Evolutionary conservation across 2,113 vertebrate genomes (phyloP), one percentile per base, ranked within the genome.

Genomic region (Calyptomena viridis): DNA sequence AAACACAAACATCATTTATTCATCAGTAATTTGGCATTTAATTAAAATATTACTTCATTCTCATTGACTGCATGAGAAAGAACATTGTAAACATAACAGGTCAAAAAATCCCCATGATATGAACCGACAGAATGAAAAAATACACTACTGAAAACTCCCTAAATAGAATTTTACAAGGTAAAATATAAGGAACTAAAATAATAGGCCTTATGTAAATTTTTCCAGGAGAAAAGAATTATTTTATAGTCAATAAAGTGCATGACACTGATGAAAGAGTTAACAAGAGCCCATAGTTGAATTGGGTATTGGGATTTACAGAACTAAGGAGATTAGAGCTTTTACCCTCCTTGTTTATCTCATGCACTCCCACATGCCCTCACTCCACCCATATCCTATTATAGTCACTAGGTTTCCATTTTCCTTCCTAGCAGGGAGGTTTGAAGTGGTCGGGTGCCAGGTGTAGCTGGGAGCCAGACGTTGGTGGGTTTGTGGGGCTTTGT

Each of bases 1-100:
- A 88, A 79, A 91, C 56, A 94, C 42, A 94, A 96, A 89, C 74
- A 96, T 53, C 53, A 92, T 93, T 94, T 94, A 95, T 95, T 97
- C 53, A 87, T 93, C 85, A 93, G 87, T 92, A 87, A 95, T 81
- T 62, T 71, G 37, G 27, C 52, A 33, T 96, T 96, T 95, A 94
- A 97, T 97, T 95, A 90, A 96, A 94, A 94, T 74, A 91, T 59
- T 49, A 84, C 37, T 91, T 33, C 62, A 31, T 89, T 93, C 20
- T 89, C 44, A 50, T 33, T 78, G 58, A 59, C 11, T 71, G 55
- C 53, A 33, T 89, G 83, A 62, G 23, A 67, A 95, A 89, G 22
- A 64, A 8, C 31, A 19, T 47, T 92, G 59, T 89, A 91, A 84
- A 69, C 90, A 93, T 71, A 66, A 95, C 40, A 87, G n/a, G 44